Conservation (phyloP, 1,140 invertebrate genomes). For the Goniozus legneri region DNA sequence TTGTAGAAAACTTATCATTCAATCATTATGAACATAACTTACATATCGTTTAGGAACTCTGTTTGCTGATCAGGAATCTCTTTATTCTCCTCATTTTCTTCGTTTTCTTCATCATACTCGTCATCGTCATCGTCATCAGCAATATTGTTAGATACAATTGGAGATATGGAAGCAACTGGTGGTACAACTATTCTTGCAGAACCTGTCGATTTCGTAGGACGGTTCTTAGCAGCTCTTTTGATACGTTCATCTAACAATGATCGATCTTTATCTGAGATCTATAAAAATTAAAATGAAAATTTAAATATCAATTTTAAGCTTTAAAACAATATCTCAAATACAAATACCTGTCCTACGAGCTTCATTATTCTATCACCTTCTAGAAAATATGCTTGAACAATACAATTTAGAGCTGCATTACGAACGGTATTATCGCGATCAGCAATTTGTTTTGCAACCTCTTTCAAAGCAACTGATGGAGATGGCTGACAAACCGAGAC, state of each 20-base stretch:
- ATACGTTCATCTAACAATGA: conserved; percentile 93
- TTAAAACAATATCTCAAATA: conserved; percentile 4
- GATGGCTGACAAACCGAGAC: conserved; percentile 79
- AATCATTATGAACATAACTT: conserved; percentile 14
- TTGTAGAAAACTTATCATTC: background rate
- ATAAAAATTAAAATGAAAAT: conserved; percentile 19
- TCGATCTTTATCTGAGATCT: conserved; percentile 92
- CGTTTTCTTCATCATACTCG: conserved; percentile 48
- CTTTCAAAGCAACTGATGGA: conserved; percentile 76
- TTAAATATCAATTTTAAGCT: background rate
- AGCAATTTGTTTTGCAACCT: conserved; percentile 90
- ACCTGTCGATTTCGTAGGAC: conserved; percentile 54
- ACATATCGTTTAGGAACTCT: conserved; percentile 37
- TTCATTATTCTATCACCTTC: conserved; percentile 90
- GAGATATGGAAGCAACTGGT: conserved; percentile 39
- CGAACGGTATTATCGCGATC: conserved; percentile 95
- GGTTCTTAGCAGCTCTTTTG: conserved; percentile 76
- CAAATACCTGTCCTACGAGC: conserved; percentile 83
- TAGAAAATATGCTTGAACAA: conserved; percentile 86
- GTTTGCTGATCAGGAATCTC: conserved; percentile 32
- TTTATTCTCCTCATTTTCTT: conserved; percentile 44
- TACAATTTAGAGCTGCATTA: conserved; percentile 91
- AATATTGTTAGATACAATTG: conserved; percentile 29
- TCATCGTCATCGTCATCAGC: conserved; percentile 32
- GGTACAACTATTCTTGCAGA: conserved; percentile 34